Base-by-base conservation (phyloP, 30 jellyfish, hydroid and myxozoan species). In the Aurelia coerulea region DNA sequence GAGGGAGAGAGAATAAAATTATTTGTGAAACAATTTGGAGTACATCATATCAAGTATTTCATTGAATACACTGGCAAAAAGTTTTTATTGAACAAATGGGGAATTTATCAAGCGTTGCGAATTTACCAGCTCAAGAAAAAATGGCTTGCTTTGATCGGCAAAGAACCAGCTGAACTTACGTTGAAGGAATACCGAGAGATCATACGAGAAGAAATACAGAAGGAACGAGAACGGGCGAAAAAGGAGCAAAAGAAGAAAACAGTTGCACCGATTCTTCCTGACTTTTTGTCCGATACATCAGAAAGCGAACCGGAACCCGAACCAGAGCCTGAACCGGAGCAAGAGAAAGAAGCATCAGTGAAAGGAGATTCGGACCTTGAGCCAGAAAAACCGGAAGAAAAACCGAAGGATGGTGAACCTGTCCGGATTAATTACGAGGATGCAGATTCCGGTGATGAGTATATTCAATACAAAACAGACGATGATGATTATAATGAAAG, bases 41-140 rank as follows among this genome's bases (percentile, higher is more conserved):
- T 68, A 15, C 79, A 69, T 60, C 92, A 83, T 63, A 73, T 83
- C 85, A 83, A 83, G 80, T 83, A 83, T 49, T 75, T 83, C 51
- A 69, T 50, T 68, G 78, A 71, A 33, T 62, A 83, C 34, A 75
- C 76, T 10, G 90, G 88, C 19, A 64, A 68, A 0, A 70, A 78
- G 65, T 42, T 68, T 34, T 32, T 46, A 10, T 32, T 86, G 52
- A 86, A 86, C 42, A 67, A 74, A 23, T 86, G 95, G 95, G 95
- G 95, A 35, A 17, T 86, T 4, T 86, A 86, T 78, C 89, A 86
- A n/a, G 95, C 95, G 32, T 77, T 68, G 80, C 41, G 90, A 65
- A 86, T 86, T 89, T 46, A 86, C 58, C 70, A 86, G 90, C 70
- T 46, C 67, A 86, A 86, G 65, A 66, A 53, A 80, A 51, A 37